Base-by-base conservation (phyloP, 2,113 vertebrate species). In the Melanerpes aurifrons region DNA sequence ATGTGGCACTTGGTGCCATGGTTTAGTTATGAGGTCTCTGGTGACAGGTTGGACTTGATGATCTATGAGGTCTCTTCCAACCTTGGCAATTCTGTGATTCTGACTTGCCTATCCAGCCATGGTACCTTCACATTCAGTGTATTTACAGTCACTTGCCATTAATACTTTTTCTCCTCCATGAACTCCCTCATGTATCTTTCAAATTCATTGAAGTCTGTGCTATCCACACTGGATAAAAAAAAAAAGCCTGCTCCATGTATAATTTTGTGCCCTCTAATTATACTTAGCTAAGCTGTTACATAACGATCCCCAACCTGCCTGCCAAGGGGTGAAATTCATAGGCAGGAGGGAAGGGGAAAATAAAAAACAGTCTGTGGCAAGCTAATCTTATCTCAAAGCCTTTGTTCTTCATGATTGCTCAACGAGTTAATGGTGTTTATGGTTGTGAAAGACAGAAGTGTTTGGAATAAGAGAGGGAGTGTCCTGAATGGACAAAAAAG, bases 351-450 rank as follows among this genome's bases (percentile, higher is more conserved):
- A 76, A 82, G 7, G 17, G 15, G 1, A 1, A 9, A 10, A 50
- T 16, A 57, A 28, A 54, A 54, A 84, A 57, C 45, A 25, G 21
- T 20, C 61, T 48, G 43, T 43, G 53, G 68, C 14, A 82, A 89
- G 69, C 31, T 91, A 94, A 91, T 89, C 85, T 92, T 94, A 94
- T 87, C 87, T 95, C 78, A 71, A 62, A 87, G 89, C 20, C 75
- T 71, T 93, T 93, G 85, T 89, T 95, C 64, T 63, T 81, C 86
- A 18, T 26, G 66, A 77, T 81, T 83, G 28, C 43, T 29, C 19
- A 19, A 37, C 35, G 28, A 74, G 17, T 72, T 82, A 59, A 85
- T 43, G 57, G 22, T 68, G 14, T 25, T 53, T 57, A 13, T 26
- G 81, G 21, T 25, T 80, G 50, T 80, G 85, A 87, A 91, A 92